A percentile compares a stretch with the other conserved stretches of the same genome.
phyloP scores from a whole-genome alignment of 1,140 invertebrate genomes.

The Drosophila prosaltans region DNA sequence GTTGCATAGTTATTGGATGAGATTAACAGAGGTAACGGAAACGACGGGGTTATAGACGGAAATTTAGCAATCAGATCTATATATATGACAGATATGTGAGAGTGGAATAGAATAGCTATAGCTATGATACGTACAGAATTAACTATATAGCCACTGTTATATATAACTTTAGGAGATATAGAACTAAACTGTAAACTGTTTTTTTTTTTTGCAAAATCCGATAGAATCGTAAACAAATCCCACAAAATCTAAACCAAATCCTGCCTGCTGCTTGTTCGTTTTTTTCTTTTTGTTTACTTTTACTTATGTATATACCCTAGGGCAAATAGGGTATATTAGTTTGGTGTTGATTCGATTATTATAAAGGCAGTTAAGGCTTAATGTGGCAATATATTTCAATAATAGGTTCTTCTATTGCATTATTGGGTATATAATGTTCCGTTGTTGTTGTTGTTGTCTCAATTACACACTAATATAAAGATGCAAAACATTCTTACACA shows the following conservation, averaged over 20 bases:
- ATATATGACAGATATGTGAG: neutral
- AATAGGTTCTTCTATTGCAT: slow-evolving; percentile 18
- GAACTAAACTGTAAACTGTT: neutral
- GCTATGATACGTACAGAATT: neutral
- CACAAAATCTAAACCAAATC: slow-evolving; percentile 6
- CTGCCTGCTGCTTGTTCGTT: neutral
- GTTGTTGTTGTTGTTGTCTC: slow-evolving; percentile 44
- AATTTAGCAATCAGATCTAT: too few species aligned
- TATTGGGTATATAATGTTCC: slow-evolving; percentile 19
- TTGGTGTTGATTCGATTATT: slow-evolving; percentile 28
- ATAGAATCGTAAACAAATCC: neutral
- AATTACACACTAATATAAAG: slow-evolving; percentile 79
- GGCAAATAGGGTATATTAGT: neutral
- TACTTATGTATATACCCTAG: neutral
- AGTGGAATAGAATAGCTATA: neutral
- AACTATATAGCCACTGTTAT: neutral
- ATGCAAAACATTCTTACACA: slow-evolving; percentile 79
- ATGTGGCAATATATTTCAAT: slow-evolving; percentile 21
- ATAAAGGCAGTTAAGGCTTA: slow-evolving; percentile 26
- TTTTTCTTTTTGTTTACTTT: neutral
- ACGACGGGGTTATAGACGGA: too few species aligned
- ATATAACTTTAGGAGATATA: neutral
- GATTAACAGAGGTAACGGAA: too few species aligned
- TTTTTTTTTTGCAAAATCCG: neutral
- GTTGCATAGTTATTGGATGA: too few species aligned